Conservation (phyloP, 2,797 vertebrate genomes). For the Aeoliscus strigatus region DNA sequence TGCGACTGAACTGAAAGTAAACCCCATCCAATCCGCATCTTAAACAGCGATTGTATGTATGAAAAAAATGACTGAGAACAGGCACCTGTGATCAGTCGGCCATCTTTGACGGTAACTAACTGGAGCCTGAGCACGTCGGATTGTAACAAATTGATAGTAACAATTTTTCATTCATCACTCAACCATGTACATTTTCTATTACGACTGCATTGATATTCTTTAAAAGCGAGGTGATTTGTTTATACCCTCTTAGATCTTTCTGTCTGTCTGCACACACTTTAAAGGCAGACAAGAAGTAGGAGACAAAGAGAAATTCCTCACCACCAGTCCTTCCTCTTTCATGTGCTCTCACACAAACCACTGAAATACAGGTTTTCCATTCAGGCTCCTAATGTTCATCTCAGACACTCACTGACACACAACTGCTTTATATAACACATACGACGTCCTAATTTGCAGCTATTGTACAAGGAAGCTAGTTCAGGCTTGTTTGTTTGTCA, state of each 20-base stretch:
- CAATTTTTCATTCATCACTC: too few species aligned
- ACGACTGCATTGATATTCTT: neutral
- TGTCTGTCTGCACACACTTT: conserved; percentile 11
- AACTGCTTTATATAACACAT: conserved; percentile 1
- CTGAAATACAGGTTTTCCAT: too few species aligned
- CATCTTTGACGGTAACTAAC: conserved; percentile 15
- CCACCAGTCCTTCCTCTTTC: conserved; percentile 3
- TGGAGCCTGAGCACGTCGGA: conserved; percentile 15
- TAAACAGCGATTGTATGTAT: too few species aligned
- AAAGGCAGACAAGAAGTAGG: too few species aligned
- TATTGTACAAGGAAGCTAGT: conserved; percentile 15
- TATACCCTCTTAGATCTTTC: neutral
- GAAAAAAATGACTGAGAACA: conserved; percentile 10
- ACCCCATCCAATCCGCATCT: neutral
- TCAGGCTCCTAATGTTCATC: neutral
- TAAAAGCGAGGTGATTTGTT: too few species aligned
- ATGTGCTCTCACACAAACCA: neutral
- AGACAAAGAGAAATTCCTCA: conserved; percentile 22
- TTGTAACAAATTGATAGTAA: too few species aligned
- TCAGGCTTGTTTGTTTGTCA: conserved; percentile 48
- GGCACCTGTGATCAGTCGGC: conserved; percentile 52
- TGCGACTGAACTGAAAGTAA: conserved; percentile 8
- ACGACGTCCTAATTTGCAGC: conserved; percentile 5
- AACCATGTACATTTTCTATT: neutral
- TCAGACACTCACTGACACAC: conserved; percentile 10